Base-by-base conservation (phyloP, 1,140 invertebrate species). In the Lethrus apterus region DNA sequence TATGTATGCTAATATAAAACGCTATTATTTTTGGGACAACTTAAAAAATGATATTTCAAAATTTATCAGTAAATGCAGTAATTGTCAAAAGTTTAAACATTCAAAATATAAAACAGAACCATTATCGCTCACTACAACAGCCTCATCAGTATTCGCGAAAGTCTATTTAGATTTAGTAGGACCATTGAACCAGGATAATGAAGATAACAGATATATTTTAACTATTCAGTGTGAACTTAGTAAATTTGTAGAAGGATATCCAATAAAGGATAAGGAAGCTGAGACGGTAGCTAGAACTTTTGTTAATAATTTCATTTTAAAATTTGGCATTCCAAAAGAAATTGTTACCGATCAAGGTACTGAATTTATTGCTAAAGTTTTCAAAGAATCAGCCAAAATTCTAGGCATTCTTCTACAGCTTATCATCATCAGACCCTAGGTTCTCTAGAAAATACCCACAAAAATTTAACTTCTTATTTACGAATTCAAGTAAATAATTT, bases 151-250 rank as follows among this genome's bases (percentile, higher is more conserved):
- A 7, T 51, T 56, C 17, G 8, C 51, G 24, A 54, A 56, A 46
- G 19, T n/a, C 43, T 54, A 30, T 45, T 41, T 52, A 26, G 52
- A 54, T 44, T 13, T 57, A 23, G 51, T 54, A 21, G 51, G 45
- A 19, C 51, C 46, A n/a, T 44, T 54, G 48, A 19, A 48, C 9
- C 26, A 29, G 41, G 55, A 54, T 35, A 29, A 17, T 23, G 43
- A 56, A 20, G 24, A 45, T n/a, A 46, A 56, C 38, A 32, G 26
- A 35, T 50, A 51, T 33, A 50, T 51, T 21, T 13, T 52, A 49
- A 52, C 46, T 3, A 10, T 52, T n/a, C 52, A 54, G 33, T 48
- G 48, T 15, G 52, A 57, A 15, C 31, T 52, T 32, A 46, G 11
- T 9, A 56, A 54, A 29, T 56, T 38, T 38, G 36, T 51, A 51